Evolutionary conservation across 2,113 vertebrate genomes (phyloP), one percentile per base, ranked within the genome.

Genomic region (Lamprotornis superbus): DNA sequence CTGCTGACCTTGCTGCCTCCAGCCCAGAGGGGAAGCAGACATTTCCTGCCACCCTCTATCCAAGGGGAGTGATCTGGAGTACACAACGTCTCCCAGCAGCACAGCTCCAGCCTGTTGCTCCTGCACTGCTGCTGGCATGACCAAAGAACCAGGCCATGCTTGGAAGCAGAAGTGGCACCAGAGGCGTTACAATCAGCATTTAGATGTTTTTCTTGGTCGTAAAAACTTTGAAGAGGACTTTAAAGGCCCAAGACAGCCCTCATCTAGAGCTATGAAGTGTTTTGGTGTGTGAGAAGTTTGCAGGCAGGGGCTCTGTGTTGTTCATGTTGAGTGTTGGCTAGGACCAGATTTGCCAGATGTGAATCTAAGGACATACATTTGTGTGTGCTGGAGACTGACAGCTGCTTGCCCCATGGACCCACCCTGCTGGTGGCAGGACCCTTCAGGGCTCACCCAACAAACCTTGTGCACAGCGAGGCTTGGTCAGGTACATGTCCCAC

Each of bases 91-190:
- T 63, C 57, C 20, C 13, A 80, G 35, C 27, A 68, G 33, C 24
- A 46, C 1, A 4, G 35, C 24, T 9, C 9, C 47, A 70, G 13
- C 8, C 24, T 27, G 8, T 39, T 5, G 9, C 13, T 91, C 46
- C 77, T 49, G 21, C 1, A 0, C 10, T 55, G 63, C 35, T 3
- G 1, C 18, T 7, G 2, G 15, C 12, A 28, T 15, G 68, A 63
- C 23, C 4, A 4, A 73, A 53, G 37, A 74, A 24, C 12, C 55
- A 65, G n/a, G 9, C 50, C 17, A 19, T 9, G 12, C 27, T 52
- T 3, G 4, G 37, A 40, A 37, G 8, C 10, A 4, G 5, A 7
- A 10, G 28, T 3, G 2, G 11, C 16, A 61, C 12, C 4, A 6
- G n/a, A 52, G 5, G 17, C 49, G 15, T 47, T 89, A 14, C 4